Evolutionary conservation across 2,888 invertebrate genomes (phyloP), one percentile per base, ranked within the genome.

Genomic region (Drosophila eohydei): DNA sequence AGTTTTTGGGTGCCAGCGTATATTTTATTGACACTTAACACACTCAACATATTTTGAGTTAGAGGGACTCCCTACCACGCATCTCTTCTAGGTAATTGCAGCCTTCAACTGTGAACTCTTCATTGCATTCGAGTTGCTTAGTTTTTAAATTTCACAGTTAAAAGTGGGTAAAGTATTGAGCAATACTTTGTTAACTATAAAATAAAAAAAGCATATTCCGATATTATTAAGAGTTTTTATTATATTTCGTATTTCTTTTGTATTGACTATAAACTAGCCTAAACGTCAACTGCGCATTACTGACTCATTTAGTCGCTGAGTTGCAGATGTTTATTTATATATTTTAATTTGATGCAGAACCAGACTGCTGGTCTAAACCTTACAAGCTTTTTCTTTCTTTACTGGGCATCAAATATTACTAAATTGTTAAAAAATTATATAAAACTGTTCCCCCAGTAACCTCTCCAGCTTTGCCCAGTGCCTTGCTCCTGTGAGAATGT

Each of bases 1-100:
- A 73, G 60, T 78, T 78, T 71, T 71, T 62, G 63, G 76, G 6
- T 4, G 70, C 68, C 66, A 58, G 57, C 44, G 55, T 70, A 55
- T 54, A 58, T 82, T 82, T 84, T 80, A 87, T 88, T 83, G 84
- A 82, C 84, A 84, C 74, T 87, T 84, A 84, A 82, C 88, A 84
- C 59, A 81, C 71, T 70, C 69, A 79, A 75, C 43, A 59, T 60
- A 52, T 62, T 75, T 48, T 30, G 9, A 43, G 40, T 50, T 50
- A 34, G 50, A 5, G 16, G 6, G 11, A 6, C 14, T 7, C 6
- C 26, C 14, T 11, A 3, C 32, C 30, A 12, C 28, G 21, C 3
- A 4, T 12, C 16, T 7, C 11, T 7, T 2, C 30, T 11, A 16
- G 32, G 3, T 14, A 3, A 32, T n/a, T 34, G 34, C 12, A 12